Base-by-base conservation (phyloP, 1,140 invertebrate genomes). In the Drosophila nasuta region DNA sequence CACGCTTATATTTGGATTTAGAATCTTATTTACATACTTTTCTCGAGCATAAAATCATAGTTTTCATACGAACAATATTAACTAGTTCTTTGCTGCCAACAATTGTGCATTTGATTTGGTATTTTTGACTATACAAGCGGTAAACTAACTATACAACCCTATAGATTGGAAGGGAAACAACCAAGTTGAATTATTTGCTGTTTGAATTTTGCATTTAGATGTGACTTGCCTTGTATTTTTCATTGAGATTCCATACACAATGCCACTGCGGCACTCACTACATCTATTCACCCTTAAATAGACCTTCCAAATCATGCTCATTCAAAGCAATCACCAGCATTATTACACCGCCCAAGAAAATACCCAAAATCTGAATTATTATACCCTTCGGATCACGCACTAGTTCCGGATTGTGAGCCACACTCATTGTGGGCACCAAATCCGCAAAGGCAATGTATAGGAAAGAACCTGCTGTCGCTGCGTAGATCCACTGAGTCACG, bases 391-490 rank as follows among this genome's bases (percentile, higher is more conserved):
- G 66, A 79, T 92, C 93, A 15, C 93, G 85, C 85, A 51, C 93
- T 91, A 69, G 93, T 28, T 94, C 93, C 0, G 82, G 81, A 54
- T 68, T 79, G 51, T 91, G 88, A n/a, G 83, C 88, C 71, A 93
- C 91, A 77, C 94, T 94, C 85, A 94, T 93, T 75, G 94, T 94
- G 38, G 94, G 94, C 75, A 97, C 95, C 93, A 97, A 94, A 92
- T 97, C 96, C 6, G 96, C 96, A 51, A 97, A 93, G 45, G 96
- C 96, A 69, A 97, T 96, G 80, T 97, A 97, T 0, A 97, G 93
- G 92, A 97, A 97, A 51, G 96, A 96, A 33, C 96, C 96, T n/a
- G 96, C 96, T 1, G 96, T 96, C 4, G 94, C 94, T 2, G 96
- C 95, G 93, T 96, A 97, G 35, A 97, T 95, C 96, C 96, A 97